phyloP scores from a whole-genome alignment of 2,113 vertebrate genomes.

The Sminthopsis crassicaudata region DNA sequence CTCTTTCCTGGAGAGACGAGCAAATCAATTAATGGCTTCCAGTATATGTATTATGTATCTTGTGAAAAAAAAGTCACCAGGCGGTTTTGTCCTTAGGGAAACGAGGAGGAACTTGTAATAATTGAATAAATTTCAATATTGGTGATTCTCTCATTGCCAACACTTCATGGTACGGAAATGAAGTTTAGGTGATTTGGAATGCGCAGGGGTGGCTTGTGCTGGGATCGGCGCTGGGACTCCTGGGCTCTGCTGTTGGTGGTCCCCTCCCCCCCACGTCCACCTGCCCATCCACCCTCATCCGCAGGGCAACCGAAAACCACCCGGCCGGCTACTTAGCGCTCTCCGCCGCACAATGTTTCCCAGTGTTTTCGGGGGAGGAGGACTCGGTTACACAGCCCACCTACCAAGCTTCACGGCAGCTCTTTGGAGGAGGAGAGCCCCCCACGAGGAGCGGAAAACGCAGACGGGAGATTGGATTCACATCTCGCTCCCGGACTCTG shows the following conservation, averaged over 20 bases:
- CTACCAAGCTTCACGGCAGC: background rate
- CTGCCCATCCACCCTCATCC: background rate
- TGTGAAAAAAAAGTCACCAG: background rate
- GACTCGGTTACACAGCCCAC: constrained; percentile 41
- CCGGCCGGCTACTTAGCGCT: background rate
- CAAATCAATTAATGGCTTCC: background rate
- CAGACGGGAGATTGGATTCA: background rate
- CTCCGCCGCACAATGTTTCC: constrained; percentile 10
- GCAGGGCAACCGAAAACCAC: constrained; percentile 9
- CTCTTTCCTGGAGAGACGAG: background rate
- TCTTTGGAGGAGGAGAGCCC: background rate
- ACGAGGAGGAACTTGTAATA: background rate
- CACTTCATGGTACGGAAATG: too few species aligned
- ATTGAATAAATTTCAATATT: too few species aligned
- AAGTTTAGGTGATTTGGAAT: too few species aligned
- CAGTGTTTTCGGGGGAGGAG: constrained; percentile 29
- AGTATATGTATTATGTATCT: background rate
- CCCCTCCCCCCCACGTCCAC: background rate
- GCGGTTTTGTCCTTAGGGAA: background rate
- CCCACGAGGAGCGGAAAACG: background rate
- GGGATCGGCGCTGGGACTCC: background rate
- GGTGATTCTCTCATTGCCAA: too few species aligned
- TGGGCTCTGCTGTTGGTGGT: background rate
- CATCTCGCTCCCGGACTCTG: background rate
- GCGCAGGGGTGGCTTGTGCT: too few species aligned